Conservation (phyloP, 2,113 vertebrate species). For the Heterotilapia buettikoferi region DNA sequence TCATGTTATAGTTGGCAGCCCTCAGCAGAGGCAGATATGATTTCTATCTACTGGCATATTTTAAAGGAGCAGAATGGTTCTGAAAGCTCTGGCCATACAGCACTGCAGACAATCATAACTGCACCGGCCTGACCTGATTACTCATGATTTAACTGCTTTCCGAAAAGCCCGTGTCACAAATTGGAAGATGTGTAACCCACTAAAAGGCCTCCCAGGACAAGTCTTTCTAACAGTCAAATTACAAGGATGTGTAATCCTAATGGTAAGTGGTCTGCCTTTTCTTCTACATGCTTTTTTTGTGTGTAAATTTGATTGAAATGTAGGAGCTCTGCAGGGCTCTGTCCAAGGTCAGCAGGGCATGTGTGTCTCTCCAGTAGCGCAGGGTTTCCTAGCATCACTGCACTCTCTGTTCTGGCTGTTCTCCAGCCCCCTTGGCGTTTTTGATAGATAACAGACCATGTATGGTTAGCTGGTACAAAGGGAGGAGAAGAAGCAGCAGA, state of each 20-base stretch:
- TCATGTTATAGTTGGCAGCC: constrained; percentile 34
- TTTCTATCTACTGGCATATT: constrained; percentile 14
- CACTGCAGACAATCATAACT: constrained; percentile 30
- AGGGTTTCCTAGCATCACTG: constrained; percentile 1
- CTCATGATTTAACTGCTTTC: background rate
- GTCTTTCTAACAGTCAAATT: background rate
- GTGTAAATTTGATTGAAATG: background rate
- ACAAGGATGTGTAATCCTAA: background rate
- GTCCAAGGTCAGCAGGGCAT: constrained; percentile 27
- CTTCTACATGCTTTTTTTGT: background rate
- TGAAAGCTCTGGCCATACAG: background rate
- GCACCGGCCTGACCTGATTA: constrained; percentile 8
- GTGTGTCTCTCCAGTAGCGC: background rate
- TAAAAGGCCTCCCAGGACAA: background rate
- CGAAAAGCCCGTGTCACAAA: background rate
- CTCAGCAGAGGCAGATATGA: constrained; percentile 11
- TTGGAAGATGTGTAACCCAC: background rate
- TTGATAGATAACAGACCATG: constrained; percentile 39
- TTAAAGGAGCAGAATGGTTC: background rate
- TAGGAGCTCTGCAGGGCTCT: background rate
- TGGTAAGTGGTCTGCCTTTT: background rate
- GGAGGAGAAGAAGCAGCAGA: background rate
- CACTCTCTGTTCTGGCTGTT: background rate
- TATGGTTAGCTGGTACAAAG: constrained; percentile 38
- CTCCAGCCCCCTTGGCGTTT: background rate